A percentile compares a stretch with the other conserved stretches of the same genome.
These are phyloP conservation scores for Hypomecis atomaria DNA, from an alignment of 2,888 invertebrate species.

Conservation along the genomic window DNA sequence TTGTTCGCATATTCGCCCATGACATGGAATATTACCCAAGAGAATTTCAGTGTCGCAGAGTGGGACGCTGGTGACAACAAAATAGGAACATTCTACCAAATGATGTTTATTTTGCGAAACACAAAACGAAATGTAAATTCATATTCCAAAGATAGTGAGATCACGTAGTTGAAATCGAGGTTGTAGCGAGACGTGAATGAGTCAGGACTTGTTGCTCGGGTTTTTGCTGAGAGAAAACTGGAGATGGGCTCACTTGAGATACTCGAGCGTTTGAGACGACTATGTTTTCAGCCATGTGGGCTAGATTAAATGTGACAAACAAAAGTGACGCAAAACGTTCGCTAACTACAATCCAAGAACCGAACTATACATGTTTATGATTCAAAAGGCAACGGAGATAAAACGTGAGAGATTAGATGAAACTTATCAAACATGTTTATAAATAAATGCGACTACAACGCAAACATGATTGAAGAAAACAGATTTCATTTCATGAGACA, in stretches of 20 bases:
- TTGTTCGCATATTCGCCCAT: constrained; percentile 16
- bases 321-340: constrained; percentile 6
- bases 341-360: constrained; percentile 1
- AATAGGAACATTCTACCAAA: constrained; percentile 22
- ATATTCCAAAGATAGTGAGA: constrained; percentile 46
- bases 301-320: constrained; percentile 11
- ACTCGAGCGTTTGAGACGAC: constrained; percentile 3
- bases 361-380: constrained; percentile 2
- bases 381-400: constrained; percentile 5
- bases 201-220: constrained; percentile 58
- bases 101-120: constrained; percentile 25
- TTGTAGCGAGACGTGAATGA: constrained; percentile 52
- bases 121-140: constrained; percentile 30
- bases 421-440: constrained; percentile 6
- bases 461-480: not conserved
- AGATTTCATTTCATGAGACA: not conserved
- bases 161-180: constrained; percentile 48
- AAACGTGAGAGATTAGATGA: constrained; percentile 9
- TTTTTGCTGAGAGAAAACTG: constrained; percentile 54
- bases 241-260: constrained; percentile 37
- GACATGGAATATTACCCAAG: constrained; percentile 20
- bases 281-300: constrained; percentile 3
- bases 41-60: constrained; percentile 16
- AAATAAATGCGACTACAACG: not conserved
- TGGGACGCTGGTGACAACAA: constrained; percentile 26